Evolutionary conservation across 2,797 vertebrate genomes (phyloP), one percentile per base, ranked within the genome.

Genomic region (Tolypeutes matacus): DNA sequence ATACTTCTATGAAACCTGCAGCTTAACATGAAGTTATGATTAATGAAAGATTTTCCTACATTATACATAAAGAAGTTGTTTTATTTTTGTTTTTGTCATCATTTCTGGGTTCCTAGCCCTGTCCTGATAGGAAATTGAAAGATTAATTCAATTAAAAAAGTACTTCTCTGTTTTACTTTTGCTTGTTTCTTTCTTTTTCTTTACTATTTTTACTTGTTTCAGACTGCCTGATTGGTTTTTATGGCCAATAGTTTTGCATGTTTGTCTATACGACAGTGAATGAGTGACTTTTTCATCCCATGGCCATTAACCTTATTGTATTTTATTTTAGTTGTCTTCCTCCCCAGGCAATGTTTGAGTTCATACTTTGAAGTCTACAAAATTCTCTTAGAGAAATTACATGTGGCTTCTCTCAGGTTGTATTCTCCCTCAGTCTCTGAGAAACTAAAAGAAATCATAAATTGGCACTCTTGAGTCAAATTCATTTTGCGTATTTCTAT

Each of bases 371-470:
- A 60, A 83, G 42, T 76, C 36, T 75, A 72, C 58, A 73, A 18
- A 42, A 34, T 42, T 58, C 25, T 67, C n/a, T 67, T 20, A 56
- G 0, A 65, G 53, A 80, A 86, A 75, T 2, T 20, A 0, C 31
- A 51, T 1, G 14, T 23, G 29, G 7, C 25, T 83, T 2, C 23
- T 82, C 75, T 27, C n/a, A 67, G 15, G 91, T 20, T 20, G 29
- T n/a, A 23, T 90, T 46, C 51, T 69, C 58, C 64, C 25, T 83
- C 77, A 4, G 39, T 39, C 39, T 82, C 69, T 42, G 67, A 82
- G 89, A 91, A 67, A 88, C 81, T 36, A 87, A 69, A 49, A 56
- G 21, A 58, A 91, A 39, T 92, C 21, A 62, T 21, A 83, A 36
- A n/a, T 29, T 25, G 42, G 10, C 0, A 12, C 46, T 49, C 53